Percentiles rank a stretch among this genome's conserved stretches.
phyloP scores from a whole-genome alignment of 2,113 vertebrate species.

The Lethenteron reissneri region DNA sequence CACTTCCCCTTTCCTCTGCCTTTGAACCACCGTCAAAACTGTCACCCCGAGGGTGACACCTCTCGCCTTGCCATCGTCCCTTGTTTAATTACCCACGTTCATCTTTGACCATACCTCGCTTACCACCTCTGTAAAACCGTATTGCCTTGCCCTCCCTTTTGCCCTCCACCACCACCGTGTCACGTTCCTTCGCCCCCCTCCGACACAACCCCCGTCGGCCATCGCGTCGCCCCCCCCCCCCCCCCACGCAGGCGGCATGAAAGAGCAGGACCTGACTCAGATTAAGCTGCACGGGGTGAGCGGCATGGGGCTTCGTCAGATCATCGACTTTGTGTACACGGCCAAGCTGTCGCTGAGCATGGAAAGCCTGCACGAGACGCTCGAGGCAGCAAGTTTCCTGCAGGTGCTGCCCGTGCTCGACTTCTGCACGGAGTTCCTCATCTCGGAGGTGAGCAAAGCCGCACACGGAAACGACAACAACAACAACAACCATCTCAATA shows the following conservation, averaged over 20 bases:
- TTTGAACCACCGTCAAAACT: too few relatives aligned
- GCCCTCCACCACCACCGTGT: background rate
- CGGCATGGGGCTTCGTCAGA: slow-evolving; percentile 29
- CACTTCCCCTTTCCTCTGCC: too few relatives aligned
- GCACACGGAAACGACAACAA: too few relatives aligned
- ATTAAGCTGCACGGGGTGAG: slow-evolving; percentile 41
- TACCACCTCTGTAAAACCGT: background rate
- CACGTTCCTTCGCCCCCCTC: background rate
- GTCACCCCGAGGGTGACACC: too few relatives aligned
- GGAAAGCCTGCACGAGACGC: slow-evolving; percentile 31
- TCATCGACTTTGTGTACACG: slow-evolving; percentile 43
- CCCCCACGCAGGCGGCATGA: slow-evolving; percentile 30
- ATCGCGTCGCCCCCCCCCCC: background rate
- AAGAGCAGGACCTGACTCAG: slow-evolving; percentile 33
- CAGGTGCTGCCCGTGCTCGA: slow-evolving; percentile 36
- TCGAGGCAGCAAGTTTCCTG: slow-evolving; percentile 41
- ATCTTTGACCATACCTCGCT: background rate
- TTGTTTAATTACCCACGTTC: background rate
- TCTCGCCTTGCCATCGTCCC: background rate
- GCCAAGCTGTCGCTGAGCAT: slow-evolving; percentile 28
- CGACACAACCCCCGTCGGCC: background rate
- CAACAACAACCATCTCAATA: too few relatives aligned
- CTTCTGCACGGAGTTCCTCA: slow-evolving; percentile 41
- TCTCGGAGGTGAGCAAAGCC: slow-evolving; percentile 25
- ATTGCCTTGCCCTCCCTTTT: background rate